These are phyloP conservation scores for Drosophila yooni DNA, from an alignment of 2,888 invertebrate genomes.

Conservation along the genomic window DNA sequence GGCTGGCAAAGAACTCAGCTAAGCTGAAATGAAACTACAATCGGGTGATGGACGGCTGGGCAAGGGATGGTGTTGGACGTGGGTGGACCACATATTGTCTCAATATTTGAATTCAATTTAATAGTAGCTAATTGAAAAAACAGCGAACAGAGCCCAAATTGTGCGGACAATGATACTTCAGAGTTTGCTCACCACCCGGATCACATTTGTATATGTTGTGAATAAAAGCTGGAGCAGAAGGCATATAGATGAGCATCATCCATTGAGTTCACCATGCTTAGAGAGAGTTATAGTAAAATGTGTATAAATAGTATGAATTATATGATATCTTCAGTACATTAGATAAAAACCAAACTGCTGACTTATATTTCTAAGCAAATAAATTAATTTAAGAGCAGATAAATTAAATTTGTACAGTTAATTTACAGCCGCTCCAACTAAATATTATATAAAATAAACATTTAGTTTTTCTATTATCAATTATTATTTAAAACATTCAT, in stretches of 20 bases:
- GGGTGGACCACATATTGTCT: slow-evolving; percentile 62
- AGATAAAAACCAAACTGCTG: background rate
- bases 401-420: background rate
- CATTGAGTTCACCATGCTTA: background rate
- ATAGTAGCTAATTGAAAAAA: slow-evolving; percentile 80
- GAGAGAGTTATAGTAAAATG: background rate
- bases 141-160: slow-evolving; percentile 55
- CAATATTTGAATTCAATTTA: slow-evolving; percentile 82
- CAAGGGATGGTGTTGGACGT: background rate
- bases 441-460: background rate
- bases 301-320: background rate
- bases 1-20: slow-evolving; percentile 41
- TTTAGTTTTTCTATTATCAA: too few species aligned
- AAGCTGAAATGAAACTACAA: slow-evolving; percentile 64
- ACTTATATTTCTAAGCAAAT: background rate
- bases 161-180: slow-evolving; percentile 64
- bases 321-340: background rate
- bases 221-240: background rate
- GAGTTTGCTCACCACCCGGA: slow-evolving; percentile 41
- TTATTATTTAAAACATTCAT: background rate
- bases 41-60: slow-evolving; percentile 1
- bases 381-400: background rate
- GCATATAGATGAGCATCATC: background rate
- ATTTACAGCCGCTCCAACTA: background rate
- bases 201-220: slow-evolving; percentile 29